These are phyloP conservation scores for Antrozous pallidus DNA, from an alignment of 2,797 vertebrate species.

Conservation along the genomic window DNA sequence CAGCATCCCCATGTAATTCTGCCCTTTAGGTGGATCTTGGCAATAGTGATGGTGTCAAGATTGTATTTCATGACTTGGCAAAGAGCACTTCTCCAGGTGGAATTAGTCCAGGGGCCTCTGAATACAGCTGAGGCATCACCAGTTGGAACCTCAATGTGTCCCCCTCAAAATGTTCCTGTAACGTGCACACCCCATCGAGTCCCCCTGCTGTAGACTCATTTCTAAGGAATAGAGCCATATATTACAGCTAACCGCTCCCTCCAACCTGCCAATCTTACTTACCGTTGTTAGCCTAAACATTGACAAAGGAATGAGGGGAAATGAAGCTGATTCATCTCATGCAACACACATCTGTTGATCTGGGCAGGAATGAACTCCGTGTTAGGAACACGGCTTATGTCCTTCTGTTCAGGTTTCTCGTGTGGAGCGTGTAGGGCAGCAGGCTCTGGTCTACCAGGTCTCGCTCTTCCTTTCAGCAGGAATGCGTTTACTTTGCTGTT, in stretches of 20 bases:
- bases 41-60: background rate
- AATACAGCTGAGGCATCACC: background rate
- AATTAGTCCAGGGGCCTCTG: background rate
- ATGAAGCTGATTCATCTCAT: background rate
- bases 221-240: background rate
- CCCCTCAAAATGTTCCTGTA: background rate
- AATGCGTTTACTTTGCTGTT: background rate
- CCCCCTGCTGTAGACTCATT: background rate
- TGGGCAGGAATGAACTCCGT: background rate
- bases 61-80: background rate
- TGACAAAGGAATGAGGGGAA: background rate
- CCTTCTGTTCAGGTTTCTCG: background rate
- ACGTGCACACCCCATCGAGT: fast-evolving
- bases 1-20: background rate
- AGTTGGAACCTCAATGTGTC: background rate
- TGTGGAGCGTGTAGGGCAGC: background rate
- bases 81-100: fast-evolving
- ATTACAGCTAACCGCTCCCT: fast-evolving
- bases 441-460: background rate
- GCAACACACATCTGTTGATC: background rate
- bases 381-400: background rate
- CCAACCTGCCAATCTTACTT: background rate
- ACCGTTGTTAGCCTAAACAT: background rate
- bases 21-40: background rate
- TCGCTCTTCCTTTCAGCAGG: background rate